Evolutionary conservation across 2,113 vertebrate species (phyloP).

Genomic region (Thermophis baileyi): DNA sequence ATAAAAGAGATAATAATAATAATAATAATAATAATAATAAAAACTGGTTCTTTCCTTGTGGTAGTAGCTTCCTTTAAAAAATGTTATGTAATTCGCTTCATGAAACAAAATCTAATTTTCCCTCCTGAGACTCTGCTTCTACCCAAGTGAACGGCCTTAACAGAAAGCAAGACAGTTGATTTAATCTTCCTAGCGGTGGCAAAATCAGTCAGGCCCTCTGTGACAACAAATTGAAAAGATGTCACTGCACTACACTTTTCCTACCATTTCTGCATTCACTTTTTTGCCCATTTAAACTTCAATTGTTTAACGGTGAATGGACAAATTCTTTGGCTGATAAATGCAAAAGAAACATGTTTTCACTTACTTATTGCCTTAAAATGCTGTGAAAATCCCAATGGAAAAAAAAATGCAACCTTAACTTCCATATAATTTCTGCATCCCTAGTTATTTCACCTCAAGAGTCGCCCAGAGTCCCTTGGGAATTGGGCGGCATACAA

Average conservation of each 20-base stretch:
- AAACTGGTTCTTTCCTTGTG: not conserved
- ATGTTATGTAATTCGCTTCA: not conserved
- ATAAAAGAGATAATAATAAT: no score
- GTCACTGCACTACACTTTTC: constrained; percentile 19
- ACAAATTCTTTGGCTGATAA: constrained; percentile 43
- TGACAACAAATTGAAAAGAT: constrained; percentile 12
- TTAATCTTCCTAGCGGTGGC: not conserved
- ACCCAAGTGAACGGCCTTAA: constrained; percentile 34
- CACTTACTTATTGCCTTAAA: constrained; percentile 48
- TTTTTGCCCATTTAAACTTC: constrained; percentile 11
- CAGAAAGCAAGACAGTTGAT: not conserved
- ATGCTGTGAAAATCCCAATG: constrained; percentile 46
- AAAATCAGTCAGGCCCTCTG: constrained; percentile 8
- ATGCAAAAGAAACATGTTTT: constrained; percentile 28
- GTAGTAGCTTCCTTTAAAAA: not conserved
- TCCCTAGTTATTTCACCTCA: constrained; percentile 53
- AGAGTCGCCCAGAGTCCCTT: no score
- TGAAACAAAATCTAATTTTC: not conserved
- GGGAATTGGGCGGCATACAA: no score
- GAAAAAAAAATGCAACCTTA: constrained; percentile 43
- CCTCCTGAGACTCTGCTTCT: not conserved
- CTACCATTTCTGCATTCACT: not conserved
- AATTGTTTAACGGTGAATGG: constrained; percentile 36
- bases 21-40: no score
- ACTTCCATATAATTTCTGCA: constrained; percentile 55